Base-by-base conservation (phyloP, 2,888 invertebrate species). In the Macaria liturata region DNA sequence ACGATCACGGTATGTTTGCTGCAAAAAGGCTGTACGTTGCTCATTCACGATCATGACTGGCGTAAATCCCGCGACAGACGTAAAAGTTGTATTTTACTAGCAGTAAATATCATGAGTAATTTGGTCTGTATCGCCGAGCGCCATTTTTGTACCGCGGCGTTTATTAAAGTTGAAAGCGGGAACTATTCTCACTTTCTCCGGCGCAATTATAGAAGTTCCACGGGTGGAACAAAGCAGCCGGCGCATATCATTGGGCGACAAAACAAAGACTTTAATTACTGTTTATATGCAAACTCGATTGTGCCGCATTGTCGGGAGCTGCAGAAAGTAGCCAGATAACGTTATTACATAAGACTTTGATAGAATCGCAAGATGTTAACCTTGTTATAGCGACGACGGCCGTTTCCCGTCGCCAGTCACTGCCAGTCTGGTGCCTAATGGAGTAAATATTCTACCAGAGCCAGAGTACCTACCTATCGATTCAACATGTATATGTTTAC, bases 351-450 rank as follows among this genome's bases (percentile, higher is more conserved):
- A 78, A 76, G 75, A 70, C 81, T 78, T 78, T 81, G 81, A 84
- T 81, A 78, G 79, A 82, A 86, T 84, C 80, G 81, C 78, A 75
- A 75, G 80, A 80, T 77, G 76, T 76, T 84, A 86, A 86, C 83
- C 78, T 83, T 77, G 80, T 87, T 84, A 86, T 69, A 73, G 80
- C 77, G 59, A 60, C 75, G 78, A 77, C 76, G 77, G 72, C 70
- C 74, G 78, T 70, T 76, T 75, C 72, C 77, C 74, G 76, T 78
- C 80, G 74, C 73, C 71, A 74, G 73, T 57, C 76, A 71, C 68
- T 69, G 67, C 68, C 76, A 68, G 70, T 64, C 71, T 72, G 70
- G 65, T 70, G 67, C 68, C 71, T 83, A 82, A 84, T 81, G 73
- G 75, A 77, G 74, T 74, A 76, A 78, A 77, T 71, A 72, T 69